Percentiles rank a stretch among this genome's conserved stretches.
Evolutionary conservation across 2,888 invertebrate genomes (phyloP).

Genomic region (Tetragnatha montana): DNA sequence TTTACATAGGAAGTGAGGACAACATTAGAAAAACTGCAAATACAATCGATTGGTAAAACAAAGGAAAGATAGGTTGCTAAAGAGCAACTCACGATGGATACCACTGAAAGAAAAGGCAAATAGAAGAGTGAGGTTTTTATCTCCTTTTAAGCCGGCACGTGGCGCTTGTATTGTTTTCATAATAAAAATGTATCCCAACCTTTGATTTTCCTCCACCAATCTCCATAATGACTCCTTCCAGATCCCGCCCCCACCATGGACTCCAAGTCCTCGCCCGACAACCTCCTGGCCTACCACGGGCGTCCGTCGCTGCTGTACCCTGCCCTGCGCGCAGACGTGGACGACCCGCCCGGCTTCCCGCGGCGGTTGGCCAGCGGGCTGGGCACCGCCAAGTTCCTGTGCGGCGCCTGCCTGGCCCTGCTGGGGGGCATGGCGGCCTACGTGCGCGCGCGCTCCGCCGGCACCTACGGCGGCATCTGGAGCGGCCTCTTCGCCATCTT

Average conservation of each 20-base stretch:
- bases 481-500: slow-evolving; percentile 69
- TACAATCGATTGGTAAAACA: too few relatives aligned
- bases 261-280: slow-evolving; percentile 45
- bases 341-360: slow-evolving; percentile 60
- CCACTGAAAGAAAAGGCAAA: too few relatives aligned
- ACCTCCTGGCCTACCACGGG: slow-evolving; percentile 55
- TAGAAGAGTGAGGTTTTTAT: too few relatives aligned
- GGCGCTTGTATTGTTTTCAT: too few relatives aligned
- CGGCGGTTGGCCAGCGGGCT: slow-evolving; percentile 57
- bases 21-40: too few relatives aligned
- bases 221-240: background rate
- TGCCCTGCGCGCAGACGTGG: slow-evolving; percentile 51
- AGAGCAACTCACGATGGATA: too few relatives aligned
- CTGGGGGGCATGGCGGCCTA: slow-evolving; percentile 68
- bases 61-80: too few relatives aligned
- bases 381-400: slow-evolving; percentile 66
- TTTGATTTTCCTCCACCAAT: background rate
- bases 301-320: slow-evolving; percentile 63
- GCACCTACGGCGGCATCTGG: slow-evolving; percentile 70
- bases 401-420: slow-evolving; percentile 67
- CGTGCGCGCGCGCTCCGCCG: slow-evolving; percentile 67
- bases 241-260: slow-evolving; percentile 36
- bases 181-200: background rate
- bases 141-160: too few relatives aligned
- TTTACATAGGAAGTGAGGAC: too few relatives aligned